Evolutionary conservation across 2,888 invertebrate species (phyloP), one percentile per base, ranked within the genome.

Genomic region (Sceliomorpha sp.): DNA sequence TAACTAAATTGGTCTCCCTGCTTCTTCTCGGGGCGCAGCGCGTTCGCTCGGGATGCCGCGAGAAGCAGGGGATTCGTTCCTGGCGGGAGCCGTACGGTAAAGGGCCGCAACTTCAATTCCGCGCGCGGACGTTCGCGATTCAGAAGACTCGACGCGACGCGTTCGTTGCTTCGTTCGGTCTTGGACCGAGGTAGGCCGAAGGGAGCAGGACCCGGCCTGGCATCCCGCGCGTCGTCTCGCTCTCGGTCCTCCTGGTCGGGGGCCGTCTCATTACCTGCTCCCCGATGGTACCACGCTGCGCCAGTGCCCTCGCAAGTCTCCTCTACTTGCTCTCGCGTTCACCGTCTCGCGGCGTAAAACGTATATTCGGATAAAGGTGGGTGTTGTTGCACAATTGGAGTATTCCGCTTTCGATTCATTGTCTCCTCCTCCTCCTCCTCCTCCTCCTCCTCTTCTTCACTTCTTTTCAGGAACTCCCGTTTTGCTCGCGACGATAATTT

Each of bases 211-310:
- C n/a, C n/a, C n/a, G n/a, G n/a, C n/a, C n/a, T 45, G 51, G 56
- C 36, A 68, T 50, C 68, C 59, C 60, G 44, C 48, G 29, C 66
- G n/a, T n/a, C n/a, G n/a, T n/a, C n/a, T n/a, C n/a, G n/a, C n/a
- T n/a, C 51, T 34, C 58, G 81, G 79, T 82, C 76, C 83, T 84
- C 87, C 85, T 88, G 82, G 87, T 87, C 87, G 87, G 87, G 87
- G 87, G 87, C 86, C 87, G 86, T 84, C 87, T 88, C 87, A 88
- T 88, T 87, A 87, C 84, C 83, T 79, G 84, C 76, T 79, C 80
- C 77, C 78, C 76, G 73, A 71, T 74, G 85, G 84, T 86, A 82
- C 82, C 87, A 87, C 78, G 87, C 87, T 86, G 87, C 67, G 84
- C 51, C 79, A 27, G 14, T 34, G 15, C 51, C 59, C 80, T 80